These are phyloP conservation scores for Oenanthe oenanthe DNA, from an alignment of 2,113 vertebrate species.

Conservation along the genomic window DNA sequence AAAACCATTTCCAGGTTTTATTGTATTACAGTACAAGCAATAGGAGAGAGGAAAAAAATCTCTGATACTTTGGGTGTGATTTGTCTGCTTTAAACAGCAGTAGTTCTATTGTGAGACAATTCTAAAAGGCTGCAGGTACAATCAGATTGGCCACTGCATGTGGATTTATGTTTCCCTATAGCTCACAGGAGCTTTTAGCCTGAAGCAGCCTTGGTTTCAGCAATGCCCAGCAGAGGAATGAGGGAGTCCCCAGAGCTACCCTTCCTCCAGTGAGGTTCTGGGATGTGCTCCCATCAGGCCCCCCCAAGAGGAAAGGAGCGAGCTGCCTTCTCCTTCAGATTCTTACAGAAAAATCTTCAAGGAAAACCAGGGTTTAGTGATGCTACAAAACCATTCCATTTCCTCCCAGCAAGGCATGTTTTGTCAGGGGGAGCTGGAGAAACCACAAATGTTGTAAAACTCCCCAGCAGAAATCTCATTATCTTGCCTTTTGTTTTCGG, in stretches of 20 bases:
- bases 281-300: not conserved
- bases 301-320: not conserved
- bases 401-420: not conserved
- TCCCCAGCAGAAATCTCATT: slow-evolving; percentile 60
- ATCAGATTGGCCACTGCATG: not conserved
- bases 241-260: not conserved
- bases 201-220: not conserved
- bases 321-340: not conserved
- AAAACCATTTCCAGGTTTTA: not conserved
- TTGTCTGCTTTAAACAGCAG: not conserved
- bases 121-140: not conserved
- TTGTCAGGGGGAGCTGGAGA: not conserved
- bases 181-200: not conserved
- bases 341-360: not conserved
- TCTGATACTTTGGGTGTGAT: not conserved
- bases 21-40: no score
- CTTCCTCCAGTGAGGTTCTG: not conserved
- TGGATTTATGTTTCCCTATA: not conserved
- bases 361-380: not conserved
- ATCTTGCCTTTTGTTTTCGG: slow-evolving; percentile 51
- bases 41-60: not conserved
- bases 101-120: not conserved
- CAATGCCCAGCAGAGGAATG: not conserved
- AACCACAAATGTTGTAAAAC: not conserved
- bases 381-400: not conserved